phyloP scores from a whole-genome alignment of 2,113 vertebrate species.

The Marmota flaviventris region DNA sequence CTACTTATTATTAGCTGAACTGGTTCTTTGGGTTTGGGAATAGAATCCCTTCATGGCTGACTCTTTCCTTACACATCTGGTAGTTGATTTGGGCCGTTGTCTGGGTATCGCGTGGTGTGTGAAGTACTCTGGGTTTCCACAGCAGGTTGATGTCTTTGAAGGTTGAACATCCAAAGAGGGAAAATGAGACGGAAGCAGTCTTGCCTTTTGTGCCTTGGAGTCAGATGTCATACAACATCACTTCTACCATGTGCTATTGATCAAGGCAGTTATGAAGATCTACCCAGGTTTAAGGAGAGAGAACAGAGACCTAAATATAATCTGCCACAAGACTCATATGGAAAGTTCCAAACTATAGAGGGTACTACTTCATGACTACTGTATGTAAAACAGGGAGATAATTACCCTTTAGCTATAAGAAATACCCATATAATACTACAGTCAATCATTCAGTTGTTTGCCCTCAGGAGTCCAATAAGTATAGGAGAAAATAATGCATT shows the following conservation, averaged over 20 bases:
- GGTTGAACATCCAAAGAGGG: background rate
- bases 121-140: background rate
- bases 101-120: background rate
- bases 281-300: background rate
- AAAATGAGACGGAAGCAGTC: background rate
- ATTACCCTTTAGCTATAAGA: background rate
- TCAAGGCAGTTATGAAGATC: slow-evolving; percentile 4
- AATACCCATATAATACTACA: background rate
- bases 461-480: background rate
- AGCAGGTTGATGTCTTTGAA: background rate
- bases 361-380: background rate
- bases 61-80: background rate
- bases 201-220: background rate
- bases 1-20: background rate
- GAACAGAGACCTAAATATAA: background rate
- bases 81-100: background rate
- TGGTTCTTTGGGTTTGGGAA: background rate
- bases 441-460: background rate
- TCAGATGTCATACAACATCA: background rate
- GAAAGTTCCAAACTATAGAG: background rate
- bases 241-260: background rate
- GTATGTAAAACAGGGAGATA: background rate
- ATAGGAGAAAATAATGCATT: background rate
- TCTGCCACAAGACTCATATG: background rate
- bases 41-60: background rate